Percentiles rank a stretch among this genome's conserved stretches.
Conservation (phyloP, 2,113 vertebrate genomes). For the Herpetotheres cachinnans region DNA sequence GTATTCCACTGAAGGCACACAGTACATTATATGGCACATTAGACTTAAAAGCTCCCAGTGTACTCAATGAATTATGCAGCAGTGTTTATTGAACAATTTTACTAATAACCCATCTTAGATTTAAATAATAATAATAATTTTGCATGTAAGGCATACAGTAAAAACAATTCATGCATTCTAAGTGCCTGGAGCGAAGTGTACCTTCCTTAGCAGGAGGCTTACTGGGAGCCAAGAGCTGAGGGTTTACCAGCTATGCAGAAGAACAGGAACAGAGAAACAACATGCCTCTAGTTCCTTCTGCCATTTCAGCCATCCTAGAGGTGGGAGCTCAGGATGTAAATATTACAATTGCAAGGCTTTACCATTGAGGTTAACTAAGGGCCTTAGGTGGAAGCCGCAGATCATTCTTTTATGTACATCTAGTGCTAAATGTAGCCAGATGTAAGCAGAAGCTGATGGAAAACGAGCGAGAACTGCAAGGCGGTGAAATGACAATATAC, state of each 20-base stretch:
- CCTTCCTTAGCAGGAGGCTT: not conserved
- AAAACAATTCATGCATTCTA: not conserved
- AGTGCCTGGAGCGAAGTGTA: not conserved
- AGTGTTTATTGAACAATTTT: slow-evolving; percentile 7
- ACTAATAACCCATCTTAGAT: slow-evolving; percentile 27
- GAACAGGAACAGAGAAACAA: not conserved
- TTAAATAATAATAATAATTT: slow-evolving; percentile 32
- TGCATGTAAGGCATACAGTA: not conserved
- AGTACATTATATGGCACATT: not conserved
- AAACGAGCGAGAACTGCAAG: not conserved
- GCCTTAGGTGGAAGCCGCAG: not conserved
- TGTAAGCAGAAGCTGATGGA: not conserved
- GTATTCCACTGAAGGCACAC: not conserved
- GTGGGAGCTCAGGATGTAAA: not conserved
- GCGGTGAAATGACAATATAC: not conserved
- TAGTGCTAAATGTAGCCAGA: not conserved
- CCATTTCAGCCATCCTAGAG: not conserved
- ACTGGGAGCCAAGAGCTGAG: not conserved
- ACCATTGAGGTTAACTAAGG: not conserved
- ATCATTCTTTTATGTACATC: not conserved
- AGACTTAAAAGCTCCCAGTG: slow-evolving; percentile 19
- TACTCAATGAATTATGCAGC: not conserved
- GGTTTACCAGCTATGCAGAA: not conserved
- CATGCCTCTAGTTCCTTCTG: not conserved
- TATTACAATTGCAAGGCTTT: not conserved